Conservation (phyloP, 2,888 invertebrate genomes). For the Ophonus ardosiacus region DNA sequence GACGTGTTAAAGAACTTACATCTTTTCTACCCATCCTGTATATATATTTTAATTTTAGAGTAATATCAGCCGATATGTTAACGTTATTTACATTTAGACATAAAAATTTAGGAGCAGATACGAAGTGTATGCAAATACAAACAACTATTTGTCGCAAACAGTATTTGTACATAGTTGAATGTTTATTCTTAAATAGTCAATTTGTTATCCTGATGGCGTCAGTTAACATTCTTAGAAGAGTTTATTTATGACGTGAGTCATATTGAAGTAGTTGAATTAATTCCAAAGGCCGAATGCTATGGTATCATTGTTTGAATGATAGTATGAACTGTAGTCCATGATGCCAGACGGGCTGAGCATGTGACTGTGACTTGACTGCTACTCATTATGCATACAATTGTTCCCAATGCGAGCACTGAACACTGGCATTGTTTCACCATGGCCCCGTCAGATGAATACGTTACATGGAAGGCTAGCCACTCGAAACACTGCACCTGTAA, state of each 20-base stretch:
- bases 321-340: background rate
- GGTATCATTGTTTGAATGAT: background rate
- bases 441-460: background rate
- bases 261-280: background rate
- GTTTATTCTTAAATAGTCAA: background rate
- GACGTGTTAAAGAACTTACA: too few relatives aligned
- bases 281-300: background rate
- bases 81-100: too few relatives aligned
- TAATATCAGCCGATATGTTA: too few relatives aligned
- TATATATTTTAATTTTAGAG: too few relatives aligned
- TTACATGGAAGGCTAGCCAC: background rate
- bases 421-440: background rate
- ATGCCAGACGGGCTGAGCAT: background rate
- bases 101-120: too few relatives aligned
- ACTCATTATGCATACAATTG: slow-evolving; percentile 49
- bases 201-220: background rate
- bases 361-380: background rate
- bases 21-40: too few relatives aligned
- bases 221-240: background rate
- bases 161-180: background rate
- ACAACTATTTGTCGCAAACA: too few relatives aligned
- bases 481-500: background rate
- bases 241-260: background rate
- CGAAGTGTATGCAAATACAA: too few relatives aligned
- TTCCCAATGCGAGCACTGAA: slow-evolving; percentile 11